Evolutionary conservation across 2,888 invertebrate species (phyloP).

Genomic region (Ptychoptera albimana): DNA sequence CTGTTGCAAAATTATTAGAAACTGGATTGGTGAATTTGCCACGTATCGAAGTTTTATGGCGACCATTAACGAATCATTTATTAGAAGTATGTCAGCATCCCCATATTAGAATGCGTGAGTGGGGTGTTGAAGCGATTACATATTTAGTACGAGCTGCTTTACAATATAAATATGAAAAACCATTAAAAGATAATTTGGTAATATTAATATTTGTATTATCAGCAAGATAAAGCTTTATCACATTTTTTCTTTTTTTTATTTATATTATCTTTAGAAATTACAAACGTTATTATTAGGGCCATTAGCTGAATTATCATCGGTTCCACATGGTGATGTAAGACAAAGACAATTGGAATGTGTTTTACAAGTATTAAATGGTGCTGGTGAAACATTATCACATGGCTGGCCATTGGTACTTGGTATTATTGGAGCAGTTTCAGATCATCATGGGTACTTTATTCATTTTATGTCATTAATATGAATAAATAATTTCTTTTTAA

Average conservation of each 20-base stretch:
- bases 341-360: slow-evolving; percentile 91
- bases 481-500: slow-evolving; percentile 7
- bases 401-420: slow-evolving; percentile 92
- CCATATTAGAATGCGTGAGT: slow-evolving; percentile 86
- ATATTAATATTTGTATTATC: slow-evolving; percentile 8
- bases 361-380: slow-evolving; percentile 79
- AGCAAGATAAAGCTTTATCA: background rate
- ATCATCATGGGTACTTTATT: slow-evolving; percentile 57
- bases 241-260: too few relatives aligned
- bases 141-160: slow-evolving; percentile 84
- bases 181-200: slow-evolving; percentile 71
- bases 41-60: slow-evolving; percentile 87
- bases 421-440: slow-evolving; percentile 88
- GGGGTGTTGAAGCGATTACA: slow-evolving; percentile 91
- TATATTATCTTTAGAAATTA: slow-evolving; percentile 48
- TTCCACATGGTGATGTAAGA: slow-evolving; percentile 84
- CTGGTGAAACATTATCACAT: slow-evolving; percentile 80
- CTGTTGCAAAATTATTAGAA: slow-evolving; percentile 95
- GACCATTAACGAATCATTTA: slow-evolving; percentile 88
- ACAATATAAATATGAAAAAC: slow-evolving; percentile 68
- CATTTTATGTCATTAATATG: background rate
- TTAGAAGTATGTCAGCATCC: slow-evolving; percentile 92
- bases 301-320: slow-evolving; percentile 76
- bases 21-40: slow-evolving; percentile 89
- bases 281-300: slow-evolving; percentile 78